Conservation (phyloP, 2,888 invertebrate species). For the Hybos culiciformis region DNA sequence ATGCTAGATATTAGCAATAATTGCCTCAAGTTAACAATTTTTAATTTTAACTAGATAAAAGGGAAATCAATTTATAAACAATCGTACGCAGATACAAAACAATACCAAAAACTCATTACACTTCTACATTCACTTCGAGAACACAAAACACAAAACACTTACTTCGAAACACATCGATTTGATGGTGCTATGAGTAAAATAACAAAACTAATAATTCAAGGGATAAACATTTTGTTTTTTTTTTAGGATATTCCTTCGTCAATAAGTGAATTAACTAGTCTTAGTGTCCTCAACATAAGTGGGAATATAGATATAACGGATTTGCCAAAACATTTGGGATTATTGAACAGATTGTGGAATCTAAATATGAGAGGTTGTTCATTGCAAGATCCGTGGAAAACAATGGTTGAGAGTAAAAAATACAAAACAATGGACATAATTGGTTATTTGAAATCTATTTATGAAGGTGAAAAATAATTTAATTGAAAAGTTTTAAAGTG, state of each 20-base stretch:
- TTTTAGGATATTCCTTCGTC: slow-evolving; percentile 59
- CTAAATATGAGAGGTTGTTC: slow-evolving; percentile 82
- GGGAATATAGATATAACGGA: slow-evolving; percentile 58
- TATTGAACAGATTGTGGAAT: slow-evolving; percentile 91
- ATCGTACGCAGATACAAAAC: no score
- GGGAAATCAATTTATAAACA: no score
- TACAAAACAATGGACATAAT: slow-evolving; percentile 93
- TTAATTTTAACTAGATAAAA: no score
- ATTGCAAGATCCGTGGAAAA: slow-evolving; percentile 72
- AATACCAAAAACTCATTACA: no score
- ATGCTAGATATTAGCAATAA: slow-evolving; percentile 93
- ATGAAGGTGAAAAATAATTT: no score
- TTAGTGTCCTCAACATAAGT: slow-evolving; percentile 89
- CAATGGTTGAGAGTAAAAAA: slow-evolving; percentile 83
- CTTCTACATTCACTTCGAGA: no score
- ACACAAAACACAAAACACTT: no score
- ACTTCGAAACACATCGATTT: no score
- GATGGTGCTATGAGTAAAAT: no score
- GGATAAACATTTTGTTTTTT: background rate
- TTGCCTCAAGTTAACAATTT: slow-evolving; percentile 43
- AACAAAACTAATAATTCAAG: no score
- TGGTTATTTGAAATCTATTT: slow-evolving; percentile 71
- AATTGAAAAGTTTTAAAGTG: no score
- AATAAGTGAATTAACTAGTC: slow-evolving; percentile 68
- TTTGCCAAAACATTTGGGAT: slow-evolving; percentile 89